Base-by-base conservation (phyloP, 2,888 invertebrate species). In the Spilarctia lutea region DNA sequence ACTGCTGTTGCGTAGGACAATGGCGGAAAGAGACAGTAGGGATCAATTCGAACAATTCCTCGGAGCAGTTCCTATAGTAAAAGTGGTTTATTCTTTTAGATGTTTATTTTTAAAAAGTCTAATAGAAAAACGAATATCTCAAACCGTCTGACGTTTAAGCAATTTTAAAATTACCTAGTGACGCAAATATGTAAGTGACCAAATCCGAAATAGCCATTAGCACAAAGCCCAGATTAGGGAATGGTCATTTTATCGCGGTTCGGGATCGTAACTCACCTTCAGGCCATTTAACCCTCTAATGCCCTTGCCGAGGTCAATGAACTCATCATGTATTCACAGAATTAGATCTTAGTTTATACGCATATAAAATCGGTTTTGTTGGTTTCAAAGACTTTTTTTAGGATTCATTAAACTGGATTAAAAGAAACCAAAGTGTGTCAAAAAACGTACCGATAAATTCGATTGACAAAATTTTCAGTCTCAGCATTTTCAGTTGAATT, bases 201-300 rank as follows among this genome's bases (percentile, higher is more conserved):
- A n/a, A 69, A 52, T 24, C 24, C 45, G 30, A 42, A 71, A 71
- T 63, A 35, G 60, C 60, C 68, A 48, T 60, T 70, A 70, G 48
- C 39, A 42, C 27, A 68, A 42, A 39, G n/a, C 33, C 35, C 20
- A 56, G 33, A 35, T 56, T 69, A 35, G 68, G 27, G 60, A 77
- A 73, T 71, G 68, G 67, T 68, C 72, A 75, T 79, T 75, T 79
- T 81, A 81, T 83, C 81, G 76, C 69, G 65, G 60, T 71, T 79
- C 69, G 74, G 63, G 71, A 84, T 84, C 83, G 76, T 56, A 75
- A 74, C 72, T 84, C 83, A 81, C 78, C 75, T 78, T 72, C 13
- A 70, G 39, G 74, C 77, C 66, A 67, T 72, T 67, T 75, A 69
- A 69, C 72, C 71, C 56, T 73, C 42, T 48, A 73, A 35, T 20